Base-by-base conservation (phyloP, 2,888 invertebrate genomes). In the Orthosia cruda region DNA sequence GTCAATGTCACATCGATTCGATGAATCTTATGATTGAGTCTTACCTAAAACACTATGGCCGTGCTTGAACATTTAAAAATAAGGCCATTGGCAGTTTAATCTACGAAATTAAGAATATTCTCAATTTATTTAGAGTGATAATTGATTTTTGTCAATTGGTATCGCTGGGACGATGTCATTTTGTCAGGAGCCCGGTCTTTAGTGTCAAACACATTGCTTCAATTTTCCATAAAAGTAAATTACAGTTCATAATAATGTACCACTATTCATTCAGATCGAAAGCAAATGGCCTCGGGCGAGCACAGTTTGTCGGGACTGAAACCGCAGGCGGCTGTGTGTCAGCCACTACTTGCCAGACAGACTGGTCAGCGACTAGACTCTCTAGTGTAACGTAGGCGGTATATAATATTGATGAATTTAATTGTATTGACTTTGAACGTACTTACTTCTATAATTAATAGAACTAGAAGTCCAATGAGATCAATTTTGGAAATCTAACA, bases 261-360 rank as follows among this genome's bases (percentile, higher is more conserved):
- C 20, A 62, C 23, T 11, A 54, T 52, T 32, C 32, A 68, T 63
- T 84, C 45, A 47, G 26, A 65, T 64, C 40, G 61, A 82, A 63
- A 59, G 67, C 65, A 74, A 83, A 83, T 63, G 73, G 64, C 32
- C 57, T 65, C 47, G 49, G 50, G 20, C 45, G 64, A 61, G 70
- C 32, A 74, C 62, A 70, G 74, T 79, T 81, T 76, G 80, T 73
- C 68, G 71, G 68, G 70, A 62, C 58, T 55, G 40, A 71, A 83
- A 85, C 87, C 88, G 72, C 87, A 88, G 67, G 59, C 59, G 67
- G 23, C 69, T 77, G 79, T 75, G 78, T 74, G 69, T 74, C 75
- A 73, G 76, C 74, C 45, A 61, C 45, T 55, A 20, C 57, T 71
- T 59, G 57, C 77, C 71, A 69, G 71, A 64, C 76, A 55, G 75